Conservation (phyloP, 2,888 invertebrate species). For the Gastrophysa polygoni region DNA sequence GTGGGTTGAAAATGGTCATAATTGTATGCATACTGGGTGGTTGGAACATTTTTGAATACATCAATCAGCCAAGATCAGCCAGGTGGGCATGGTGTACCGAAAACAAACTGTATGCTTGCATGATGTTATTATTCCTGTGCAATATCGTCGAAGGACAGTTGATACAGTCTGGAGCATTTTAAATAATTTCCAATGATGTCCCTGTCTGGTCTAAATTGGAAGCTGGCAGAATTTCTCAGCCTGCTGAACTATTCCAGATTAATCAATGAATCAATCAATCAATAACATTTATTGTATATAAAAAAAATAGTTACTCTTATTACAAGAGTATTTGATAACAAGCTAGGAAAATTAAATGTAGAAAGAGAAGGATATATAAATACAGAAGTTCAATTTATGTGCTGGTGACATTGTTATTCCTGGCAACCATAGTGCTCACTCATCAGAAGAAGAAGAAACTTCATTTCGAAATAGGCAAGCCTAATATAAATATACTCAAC, state of each 20-base stretch:
- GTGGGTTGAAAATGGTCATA: conserved; percentile 81
- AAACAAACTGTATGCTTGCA: conserved; percentile 94
- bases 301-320: too few relatives aligned
- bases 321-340: too few relatives aligned
- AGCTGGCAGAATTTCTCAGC: conserved; percentile 95
- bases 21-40: conserved; percentile 85
- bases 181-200: conserved; percentile 92
- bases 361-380: too few relatives aligned
- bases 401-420: too few relatives aligned
- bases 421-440: too few relatives aligned
- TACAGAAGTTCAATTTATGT: too few relatives aligned
- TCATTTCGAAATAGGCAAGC: too few relatives aligned
- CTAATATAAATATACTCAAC: too few relatives aligned
- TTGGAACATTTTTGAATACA: conserved; percentile 81
- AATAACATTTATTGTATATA: too few relatives aligned
- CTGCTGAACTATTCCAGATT: conserved; percentile 95
- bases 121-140: conserved; percentile 95
- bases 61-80: conserved; percentile 79
- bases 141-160: conserved; percentile 94
- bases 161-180: conserved; percentile 91
- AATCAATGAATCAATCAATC: too few relatives aligned
- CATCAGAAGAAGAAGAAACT: too few relatives aligned
- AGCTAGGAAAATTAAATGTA: too few relatives aligned
- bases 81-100: conserved; percentile 91
- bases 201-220: conserved; percentile 99